Base-by-base conservation (phyloP, 2,888 invertebrate species). In the Eupithecia subumbrata region DNA sequence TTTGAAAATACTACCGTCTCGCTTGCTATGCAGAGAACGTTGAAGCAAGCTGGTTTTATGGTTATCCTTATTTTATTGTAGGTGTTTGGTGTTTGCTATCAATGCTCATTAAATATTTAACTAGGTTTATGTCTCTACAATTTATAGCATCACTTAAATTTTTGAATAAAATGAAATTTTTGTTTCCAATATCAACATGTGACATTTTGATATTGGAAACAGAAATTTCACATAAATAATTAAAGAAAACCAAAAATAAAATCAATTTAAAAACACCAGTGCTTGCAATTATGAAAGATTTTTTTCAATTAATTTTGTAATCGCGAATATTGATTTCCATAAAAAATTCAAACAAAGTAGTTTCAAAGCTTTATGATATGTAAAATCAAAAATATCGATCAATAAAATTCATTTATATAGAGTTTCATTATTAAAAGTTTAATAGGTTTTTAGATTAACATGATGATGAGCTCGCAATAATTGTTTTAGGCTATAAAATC, bases 11-110 rank as follows among this genome's bases (percentile, higher is more conserved):
- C 67, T 76, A 66, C 66, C 72, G 68, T 69, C 43, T 76, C 68
- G 72, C 77, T 80, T 76, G 69, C 63, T 48, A 81, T 79, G 79
- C 80, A 75, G 12, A 72, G 72, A 74, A 72, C 79, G 76, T 77
- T 30, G 77, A 74, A 75, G 77, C 56, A 76, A 77, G 75, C 75
- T 68, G 1, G 76, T 72, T 68, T 60, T 43, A 76, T 76, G 72
- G n/a, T 76, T 82, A 77, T 80, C 80, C 80, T 79, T 71, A 73
- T 72, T 67, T 71, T 67, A 73, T 14, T 73, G 43, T 9, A 37
- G 40, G 52, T 71, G 43, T 40, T 68, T 40, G 43, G 2, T 68
- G 16, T 40, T 68, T 40, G 43, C 2, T 68, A 16, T 68, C 9
- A 37, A 40, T 37, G 66, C n/a, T 66, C n/a, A 66, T 66, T 5